Conservation (phyloP, 2,888 invertebrate species). For the Microplitis deprimator region DNA sequence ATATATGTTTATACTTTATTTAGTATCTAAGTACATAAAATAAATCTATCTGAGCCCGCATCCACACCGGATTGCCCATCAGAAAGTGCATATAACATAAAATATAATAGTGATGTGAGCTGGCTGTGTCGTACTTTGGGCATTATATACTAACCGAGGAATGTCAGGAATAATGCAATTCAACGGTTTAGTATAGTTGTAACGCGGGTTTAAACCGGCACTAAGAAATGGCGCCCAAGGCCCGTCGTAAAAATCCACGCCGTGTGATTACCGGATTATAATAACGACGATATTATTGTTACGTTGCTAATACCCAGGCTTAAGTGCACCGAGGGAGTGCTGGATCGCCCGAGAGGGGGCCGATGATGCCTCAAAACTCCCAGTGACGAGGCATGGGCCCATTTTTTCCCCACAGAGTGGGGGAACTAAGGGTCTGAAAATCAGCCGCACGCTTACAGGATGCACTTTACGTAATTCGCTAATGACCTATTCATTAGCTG, state of each 20-base stretch:
- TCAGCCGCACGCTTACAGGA: slow-evolving; percentile 42
- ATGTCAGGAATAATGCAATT: neutral
- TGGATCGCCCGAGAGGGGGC: slow-evolving; percentile 2
- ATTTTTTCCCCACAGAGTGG: slow-evolving; percentile 5
- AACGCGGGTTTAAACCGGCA: slow-evolving; percentile 4
- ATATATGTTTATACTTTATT: no score
- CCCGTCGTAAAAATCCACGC: slow-evolving; percentile 45
- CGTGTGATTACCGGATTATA: slow-evolving; percentile 65
- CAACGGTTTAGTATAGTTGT: neutral
- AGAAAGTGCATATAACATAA: no score
- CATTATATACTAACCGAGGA: no score
- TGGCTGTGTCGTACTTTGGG: no score
- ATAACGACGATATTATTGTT: slow-evolving; percentile 63
- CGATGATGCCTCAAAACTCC: slow-evolving; percentile 14
- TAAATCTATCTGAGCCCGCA: no score
- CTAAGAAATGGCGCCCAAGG: slow-evolving; percentile 20
- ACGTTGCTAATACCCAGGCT: slow-evolving; percentile 57
- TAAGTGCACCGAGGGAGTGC: slow-evolving; percentile 33
- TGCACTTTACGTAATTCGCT: slow-evolving; percentile 52
- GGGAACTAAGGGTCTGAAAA: slow-evolving; percentile 37
- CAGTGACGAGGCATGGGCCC: neutral
- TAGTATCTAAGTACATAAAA: no score
- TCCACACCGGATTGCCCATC: no score
- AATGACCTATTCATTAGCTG: slow-evolving; percentile 55
- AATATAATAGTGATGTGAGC: no score